Percentiles rank a stretch among this genome's conserved stretches.
Conservation (phyloP, 2,797 vertebrate genomes). For the Sebastes nivosus region DNA sequence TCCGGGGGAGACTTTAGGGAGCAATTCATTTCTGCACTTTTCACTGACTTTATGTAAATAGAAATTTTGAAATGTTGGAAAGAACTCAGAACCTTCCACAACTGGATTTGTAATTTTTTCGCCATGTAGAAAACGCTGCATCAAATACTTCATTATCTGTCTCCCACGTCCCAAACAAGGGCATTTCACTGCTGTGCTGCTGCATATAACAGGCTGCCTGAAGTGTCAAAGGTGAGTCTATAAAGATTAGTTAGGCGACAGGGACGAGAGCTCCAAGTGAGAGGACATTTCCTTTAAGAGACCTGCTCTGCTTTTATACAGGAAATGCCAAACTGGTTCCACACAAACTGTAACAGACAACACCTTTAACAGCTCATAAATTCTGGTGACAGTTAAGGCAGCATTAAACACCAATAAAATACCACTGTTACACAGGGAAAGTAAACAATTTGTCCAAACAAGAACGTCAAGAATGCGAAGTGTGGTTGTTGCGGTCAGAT, state of each 20-base stretch:
- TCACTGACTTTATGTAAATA: conserved; percentile 63
- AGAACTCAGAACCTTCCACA: conserved; percentile 14
- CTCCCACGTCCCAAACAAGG: conserved; percentile 56
- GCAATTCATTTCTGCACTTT: conserved; percentile 59
- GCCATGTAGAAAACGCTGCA: not conserved
- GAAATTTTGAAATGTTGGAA: conserved; percentile 57
- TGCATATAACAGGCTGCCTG: conserved; percentile 49
- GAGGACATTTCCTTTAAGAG: conserved; percentile 76
- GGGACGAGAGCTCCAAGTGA: conserved; percentile 64
- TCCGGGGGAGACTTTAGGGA: conserved; percentile 56
- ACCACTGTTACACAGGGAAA: conserved; percentile 11
- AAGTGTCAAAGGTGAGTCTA: conserved; percentile 76
- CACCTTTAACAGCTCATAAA: conserved; percentile 77
- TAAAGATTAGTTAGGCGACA: conserved; percentile 78
- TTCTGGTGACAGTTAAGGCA: conserved; percentile 57
- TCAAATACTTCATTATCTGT: conserved; percentile 44
- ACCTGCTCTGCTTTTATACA: conserved; percentile 74
- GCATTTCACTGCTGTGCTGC: conserved; percentile 47
- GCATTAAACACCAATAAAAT: conserved; percentile 60
- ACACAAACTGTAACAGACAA: conserved; percentile 78
- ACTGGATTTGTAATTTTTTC: conserved; percentile 22
- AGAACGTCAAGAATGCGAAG: conserved; percentile 38
- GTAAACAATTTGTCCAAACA: conserved; percentile 42
- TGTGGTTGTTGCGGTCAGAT: not conserved
- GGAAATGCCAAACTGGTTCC: conserved; percentile 83